A percentile compares a stretch with the other conserved stretches of the same genome.
Conservation (phyloP, 2,113 vertebrate genomes). For the Motacilla tschutschensis region DNA sequence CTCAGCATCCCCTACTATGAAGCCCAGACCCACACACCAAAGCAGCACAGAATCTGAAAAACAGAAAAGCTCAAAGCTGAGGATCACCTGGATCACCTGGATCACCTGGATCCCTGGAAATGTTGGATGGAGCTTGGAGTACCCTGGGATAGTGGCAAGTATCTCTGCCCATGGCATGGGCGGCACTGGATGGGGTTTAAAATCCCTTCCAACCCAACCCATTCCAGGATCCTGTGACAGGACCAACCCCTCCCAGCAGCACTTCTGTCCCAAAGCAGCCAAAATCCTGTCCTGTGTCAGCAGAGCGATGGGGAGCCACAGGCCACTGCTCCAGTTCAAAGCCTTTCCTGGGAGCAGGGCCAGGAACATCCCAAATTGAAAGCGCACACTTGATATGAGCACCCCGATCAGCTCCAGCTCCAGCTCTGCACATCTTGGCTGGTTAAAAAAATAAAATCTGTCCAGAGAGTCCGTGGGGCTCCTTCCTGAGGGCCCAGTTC, state of each 20-base stretch:
- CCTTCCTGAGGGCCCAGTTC: neutral
- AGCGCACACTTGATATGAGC: neutral
- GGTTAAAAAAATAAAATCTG: neutral
- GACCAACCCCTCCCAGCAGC: neutral
- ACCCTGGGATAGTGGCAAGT: accelerated
- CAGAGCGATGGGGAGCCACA: neutral
- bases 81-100: too few relatives aligned
- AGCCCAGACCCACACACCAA: neutral
- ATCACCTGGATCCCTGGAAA: neutral
- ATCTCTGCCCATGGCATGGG: neutral
- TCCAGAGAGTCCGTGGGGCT: neutral
- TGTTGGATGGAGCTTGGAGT: neutral
- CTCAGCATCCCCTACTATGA: too few relatives aligned
- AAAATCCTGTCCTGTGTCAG: neutral
- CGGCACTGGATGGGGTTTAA: neutral
- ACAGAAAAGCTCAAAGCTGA: neutral
- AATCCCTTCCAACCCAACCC: neutral
- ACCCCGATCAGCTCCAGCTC: neutral
- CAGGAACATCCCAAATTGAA: neutral
- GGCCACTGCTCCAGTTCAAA: neutral
- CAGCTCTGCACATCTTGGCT: neutral
- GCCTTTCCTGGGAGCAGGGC: neutral
- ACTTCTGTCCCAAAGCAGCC: neutral
- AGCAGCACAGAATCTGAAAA: neutral
- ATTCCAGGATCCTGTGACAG: neutral